phyloP scores from a whole-genome alignment of 2,797 vertebrate genomes.

The Rhadinocentrus ornatus region DNA sequence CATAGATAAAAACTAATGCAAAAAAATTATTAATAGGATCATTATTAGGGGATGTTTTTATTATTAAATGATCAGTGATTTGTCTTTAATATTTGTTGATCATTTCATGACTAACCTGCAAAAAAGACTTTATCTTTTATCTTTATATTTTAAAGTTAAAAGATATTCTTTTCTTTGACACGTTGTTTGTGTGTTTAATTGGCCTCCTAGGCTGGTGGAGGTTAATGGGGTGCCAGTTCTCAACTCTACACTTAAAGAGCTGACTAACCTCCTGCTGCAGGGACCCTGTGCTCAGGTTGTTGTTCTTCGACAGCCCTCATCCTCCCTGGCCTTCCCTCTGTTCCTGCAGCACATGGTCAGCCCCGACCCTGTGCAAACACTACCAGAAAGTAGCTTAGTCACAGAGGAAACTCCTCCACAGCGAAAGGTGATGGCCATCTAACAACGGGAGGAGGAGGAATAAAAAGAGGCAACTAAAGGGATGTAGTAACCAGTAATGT shows the following conservation, averaged over 20 bases:
- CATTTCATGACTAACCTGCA: background rate
- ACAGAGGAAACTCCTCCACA: slow-evolving; percentile 54
- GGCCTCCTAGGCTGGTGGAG: slow-evolving; percentile 73
- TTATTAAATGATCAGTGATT: slow-evolving; percentile 26
- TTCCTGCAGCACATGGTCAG: slow-evolving; percentile 28
- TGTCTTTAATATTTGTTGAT: too few species aligned
- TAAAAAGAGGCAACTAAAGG: background rate
- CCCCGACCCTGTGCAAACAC: slow-evolving; percentile 36
- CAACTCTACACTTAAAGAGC: slow-evolving; percentile 70
- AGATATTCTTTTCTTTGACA: background rate
- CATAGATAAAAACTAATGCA: slow-evolving; percentile 46
- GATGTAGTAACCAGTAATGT: slow-evolving; percentile 9
- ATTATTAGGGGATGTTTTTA: slow-evolving; percentile 10
- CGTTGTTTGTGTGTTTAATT: background rate
- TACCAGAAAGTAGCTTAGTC: slow-evolving; percentile 40
- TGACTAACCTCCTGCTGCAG: slow-evolving; percentile 68
- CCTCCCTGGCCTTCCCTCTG: slow-evolving; percentile 26
- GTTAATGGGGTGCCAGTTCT: slow-evolving; percentile 78
- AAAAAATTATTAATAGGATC: background rate
- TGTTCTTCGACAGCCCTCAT: slow-evolving; percentile 70
- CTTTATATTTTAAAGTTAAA: background rate
- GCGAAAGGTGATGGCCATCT: slow-evolving; percentile 69
- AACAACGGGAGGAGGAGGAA: slow-evolving; percentile 25
- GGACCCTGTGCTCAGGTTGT: slow-evolving; percentile 70
- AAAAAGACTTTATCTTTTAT: too few species aligned